Percentiles rank a stretch among this genome's conserved stretches.
Evolutionary conservation across 2,888 invertebrate genomes (phyloP).

Genomic region (Anticlea derivata): DNA sequence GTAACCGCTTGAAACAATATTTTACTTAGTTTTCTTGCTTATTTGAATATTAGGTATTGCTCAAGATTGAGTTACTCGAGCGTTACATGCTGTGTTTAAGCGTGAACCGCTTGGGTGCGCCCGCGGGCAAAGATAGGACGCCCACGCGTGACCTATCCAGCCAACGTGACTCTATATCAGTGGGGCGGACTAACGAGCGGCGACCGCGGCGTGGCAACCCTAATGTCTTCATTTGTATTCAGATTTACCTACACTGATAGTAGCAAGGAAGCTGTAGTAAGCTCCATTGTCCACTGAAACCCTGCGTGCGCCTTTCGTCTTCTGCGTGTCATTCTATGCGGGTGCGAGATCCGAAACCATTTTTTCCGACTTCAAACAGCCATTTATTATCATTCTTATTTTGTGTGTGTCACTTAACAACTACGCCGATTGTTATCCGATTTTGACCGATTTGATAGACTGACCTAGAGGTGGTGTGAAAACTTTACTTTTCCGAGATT

Average conservation of each 20-base stretch:
- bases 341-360: too few relatives aligned
- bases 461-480: too few relatives aligned
- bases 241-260: conserved; percentile 66
- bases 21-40: too few relatives aligned
- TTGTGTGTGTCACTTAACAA: too few relatives aligned
- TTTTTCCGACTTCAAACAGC: too few relatives aligned
- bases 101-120: conserved; percentile 17
- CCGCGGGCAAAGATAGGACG: conserved; percentile 22
- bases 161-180: conserved; percentile 16
- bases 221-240: conserved; percentile 79
- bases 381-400: too few relatives aligned
- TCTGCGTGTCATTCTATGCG: too few relatives aligned
- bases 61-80: neutral
- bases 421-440: too few relatives aligned
- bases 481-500: too few relatives aligned
- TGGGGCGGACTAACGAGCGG: conserved; percentile 51
- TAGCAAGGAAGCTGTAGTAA: conserved; percentile 31
- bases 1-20: too few relatives aligned
- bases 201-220: conserved; percentile 49
- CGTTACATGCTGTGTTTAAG: neutral
- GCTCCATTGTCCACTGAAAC: conserved; percentile 43
- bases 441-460: too few relatives aligned
- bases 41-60: too few relatives aligned
- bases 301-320: neutral
- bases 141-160: conserved; percentile 41